Evolutionary conservation across 2,113 vertebrate genomes (phyloP), one percentile per base, ranked within the genome.

Genomic region (Coreoperca whiteheadi): DNA sequence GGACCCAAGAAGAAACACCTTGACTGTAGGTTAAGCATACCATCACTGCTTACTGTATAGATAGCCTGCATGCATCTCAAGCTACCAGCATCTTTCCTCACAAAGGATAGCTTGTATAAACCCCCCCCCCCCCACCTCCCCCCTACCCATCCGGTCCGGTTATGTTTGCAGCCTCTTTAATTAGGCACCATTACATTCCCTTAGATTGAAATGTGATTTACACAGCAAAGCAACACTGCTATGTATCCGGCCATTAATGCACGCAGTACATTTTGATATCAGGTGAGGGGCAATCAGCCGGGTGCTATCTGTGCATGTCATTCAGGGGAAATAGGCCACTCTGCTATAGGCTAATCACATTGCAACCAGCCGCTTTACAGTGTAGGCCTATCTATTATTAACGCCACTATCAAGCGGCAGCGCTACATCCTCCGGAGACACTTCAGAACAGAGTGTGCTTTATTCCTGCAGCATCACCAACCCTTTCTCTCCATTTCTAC

Each of bases 1-100:
- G 97, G 96, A 89, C 97, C 97, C 87, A 97, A 97, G 95, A 97
- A 97, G 96, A 97, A 97, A 79, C 97, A 97, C 94, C 94, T 97
- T 93, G 97, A 97, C 93, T 97, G 97, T 97, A 96, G 97, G 96
- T 97, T 88, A 87, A 90, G 72, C 90, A 91, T 87, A 72, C 88
- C 91, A 89, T 91, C 90, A 92, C 81, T 89, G 74, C 88, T 79
- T 54, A 77, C 82, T 84, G 59, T 79, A 79, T 23, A 51, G 28
- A 53, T 67, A 76, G 72, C n/a, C 51, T 85, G 88, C 87, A 78
- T 83, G 69, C 71, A 53, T 54, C n/a, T n/a, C 63, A 37, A 15
- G 25, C 59, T 86, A 82, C 77, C 75, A 72, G 82, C 83, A 86
- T 91, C 65, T 39, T 54, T 53, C 74, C 74, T 81, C 87, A 93